Conservation (phyloP, 2,888 invertebrate genomes). For the Chloroclystis v-ata region DNA sequence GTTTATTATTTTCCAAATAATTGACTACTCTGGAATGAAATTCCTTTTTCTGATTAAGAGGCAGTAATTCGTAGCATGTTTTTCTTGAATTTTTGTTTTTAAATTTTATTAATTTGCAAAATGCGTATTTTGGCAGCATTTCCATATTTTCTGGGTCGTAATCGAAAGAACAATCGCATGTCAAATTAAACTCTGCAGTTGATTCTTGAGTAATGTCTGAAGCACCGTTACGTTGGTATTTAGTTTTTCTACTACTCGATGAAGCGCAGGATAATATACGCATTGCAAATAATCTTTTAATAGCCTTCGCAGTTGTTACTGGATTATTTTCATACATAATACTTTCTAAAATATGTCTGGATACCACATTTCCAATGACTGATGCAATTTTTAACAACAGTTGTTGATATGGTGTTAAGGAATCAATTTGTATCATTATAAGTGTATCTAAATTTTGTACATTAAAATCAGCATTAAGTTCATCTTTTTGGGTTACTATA, state of each 20-base stretch:
- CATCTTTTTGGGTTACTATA: conserved; percentile 51
- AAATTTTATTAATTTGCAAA: conserved; percentile 78
- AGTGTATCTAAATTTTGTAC: conserved; percentile 66
- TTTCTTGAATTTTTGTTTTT: conserved; percentile 68
- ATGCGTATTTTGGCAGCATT: conserved; percentile 73
- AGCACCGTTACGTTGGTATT: conserved; percentile 32
- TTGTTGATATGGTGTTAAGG: conserved; percentile 79
- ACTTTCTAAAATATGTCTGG: conserved; percentile 70
- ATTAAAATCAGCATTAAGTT: conserved; percentile 57
- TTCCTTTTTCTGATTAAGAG: conserved; percentile 75
- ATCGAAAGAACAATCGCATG: conserved; percentile 61
- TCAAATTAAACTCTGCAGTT: conserved; percentile 32
- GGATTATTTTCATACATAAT: conserved; percentile 74
- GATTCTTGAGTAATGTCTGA: conserved; percentile 24
- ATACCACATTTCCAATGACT: conserved; percentile 75
- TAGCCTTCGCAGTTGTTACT: conserved; percentile 67
- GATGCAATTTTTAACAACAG: conserved; percentile 79
- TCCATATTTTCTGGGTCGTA: conserved; percentile 48
- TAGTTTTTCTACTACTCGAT: conserved; percentile 28
- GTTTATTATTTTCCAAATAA: conserved; percentile 69
- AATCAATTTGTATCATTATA: conserved; percentile 75
- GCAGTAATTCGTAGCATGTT: conserved; percentile 74
- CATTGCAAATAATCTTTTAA: conserved; percentile 76
- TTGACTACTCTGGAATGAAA: conserved; percentile 73
- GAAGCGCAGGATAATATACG: conserved; percentile 76